Conservation (phyloP, 2,888 invertebrate species). For the Miltochrista miniata region DNA sequence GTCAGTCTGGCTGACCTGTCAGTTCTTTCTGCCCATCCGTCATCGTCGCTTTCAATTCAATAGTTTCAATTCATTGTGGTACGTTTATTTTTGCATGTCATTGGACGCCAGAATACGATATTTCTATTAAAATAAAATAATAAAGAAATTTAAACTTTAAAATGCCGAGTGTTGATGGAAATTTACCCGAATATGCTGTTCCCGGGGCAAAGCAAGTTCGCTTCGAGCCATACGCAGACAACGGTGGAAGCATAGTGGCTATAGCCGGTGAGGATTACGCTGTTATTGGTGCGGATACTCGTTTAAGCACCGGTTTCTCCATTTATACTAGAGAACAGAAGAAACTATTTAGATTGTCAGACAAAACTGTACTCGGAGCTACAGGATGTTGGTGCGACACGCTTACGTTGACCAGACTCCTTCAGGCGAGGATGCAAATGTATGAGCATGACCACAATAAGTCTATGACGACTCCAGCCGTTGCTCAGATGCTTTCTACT, state of each 20-base stretch:
- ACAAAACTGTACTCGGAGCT: constrained; percentile 94
- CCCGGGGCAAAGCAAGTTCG: constrained; percentile 79
- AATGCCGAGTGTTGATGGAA: constrained; percentile 65
- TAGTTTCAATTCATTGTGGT: not conserved
- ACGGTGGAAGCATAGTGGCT: constrained; percentile 95
- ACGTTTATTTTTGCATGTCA: constrained; percentile 60
- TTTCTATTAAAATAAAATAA: not conserved
- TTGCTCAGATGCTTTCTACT: constrained; percentile 98
- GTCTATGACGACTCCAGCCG: constrained; percentile 94
- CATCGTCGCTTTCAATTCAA: no score
- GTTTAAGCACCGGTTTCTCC: constrained; percentile 94
- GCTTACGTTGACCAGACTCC: constrained; percentile 92
- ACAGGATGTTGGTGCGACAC: constrained; percentile 99
- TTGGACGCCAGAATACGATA: constrained; percentile 29
- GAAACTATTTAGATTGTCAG: constrained; percentile 92
- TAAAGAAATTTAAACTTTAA: constrained; percentile 21
- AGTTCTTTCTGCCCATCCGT: no score
- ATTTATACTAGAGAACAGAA: constrained; percentile 95
- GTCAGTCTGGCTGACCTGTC: no score
- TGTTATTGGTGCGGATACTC: constrained; percentile 97
- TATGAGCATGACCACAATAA: constrained; percentile 97
- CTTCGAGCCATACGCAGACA: constrained; percentile 81
- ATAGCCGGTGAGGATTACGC: constrained; percentile 98
- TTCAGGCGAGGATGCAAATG: constrained; percentile 96
- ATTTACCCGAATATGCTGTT: constrained; percentile 76